Conservation (phyloP, 2,113 vertebrate species). For the Leucosticte australis region DNA sequence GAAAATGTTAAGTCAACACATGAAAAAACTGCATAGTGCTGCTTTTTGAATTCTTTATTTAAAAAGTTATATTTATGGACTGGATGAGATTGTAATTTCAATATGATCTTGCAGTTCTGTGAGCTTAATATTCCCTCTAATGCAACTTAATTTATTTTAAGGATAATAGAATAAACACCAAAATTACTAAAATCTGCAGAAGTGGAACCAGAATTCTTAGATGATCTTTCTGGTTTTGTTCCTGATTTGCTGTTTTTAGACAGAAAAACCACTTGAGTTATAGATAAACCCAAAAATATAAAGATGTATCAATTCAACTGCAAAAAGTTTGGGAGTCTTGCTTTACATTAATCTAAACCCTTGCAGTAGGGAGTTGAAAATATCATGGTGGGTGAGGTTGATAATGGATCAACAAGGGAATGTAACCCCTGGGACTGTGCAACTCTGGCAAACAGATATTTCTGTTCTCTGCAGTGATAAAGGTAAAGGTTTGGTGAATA, state of each 20-base stretch:
- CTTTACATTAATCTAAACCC: background rate
- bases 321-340: background rate
- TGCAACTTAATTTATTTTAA: background rate
- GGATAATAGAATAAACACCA: background rate
- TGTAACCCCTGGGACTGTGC: background rate
- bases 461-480: background rate
- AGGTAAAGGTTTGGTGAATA: background rate
- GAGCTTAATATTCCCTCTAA: background rate
- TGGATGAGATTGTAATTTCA: background rate
- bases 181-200: background rate
- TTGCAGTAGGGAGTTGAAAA: background rate
- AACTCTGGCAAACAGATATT: background rate
- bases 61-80: background rate
- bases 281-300: background rate
- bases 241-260: background rate
- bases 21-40: background rate
- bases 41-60: background rate
- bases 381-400: background rate
- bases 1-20: background rate
- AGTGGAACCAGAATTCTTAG: background rate
- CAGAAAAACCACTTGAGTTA: background rate
- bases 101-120: background rate
- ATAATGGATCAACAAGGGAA: background rate
- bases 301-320: background rate
- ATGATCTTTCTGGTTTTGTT: background rate